These are phyloP conservation scores for Drosophila mimica DNA, from an alignment of 2,888 invertebrate genomes.

Conservation along the genomic window DNA sequence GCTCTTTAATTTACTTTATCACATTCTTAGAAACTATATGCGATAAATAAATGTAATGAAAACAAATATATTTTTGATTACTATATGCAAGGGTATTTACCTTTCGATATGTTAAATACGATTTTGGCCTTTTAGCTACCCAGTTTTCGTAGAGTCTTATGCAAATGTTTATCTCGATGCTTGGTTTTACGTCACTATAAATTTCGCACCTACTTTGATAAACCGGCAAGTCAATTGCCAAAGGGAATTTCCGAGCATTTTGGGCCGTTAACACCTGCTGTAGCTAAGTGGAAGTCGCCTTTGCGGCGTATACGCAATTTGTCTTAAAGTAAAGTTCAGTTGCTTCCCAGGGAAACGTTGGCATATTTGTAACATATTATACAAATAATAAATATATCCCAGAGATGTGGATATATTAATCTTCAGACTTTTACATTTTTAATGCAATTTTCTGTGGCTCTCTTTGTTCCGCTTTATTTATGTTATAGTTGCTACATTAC, in stretches of 20 bases:
- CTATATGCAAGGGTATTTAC: slow-evolving; percentile 2
- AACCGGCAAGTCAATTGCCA: slow-evolving; percentile 34
- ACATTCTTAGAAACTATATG: neutral
- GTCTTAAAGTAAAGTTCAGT: slow-evolving; percentile 31
- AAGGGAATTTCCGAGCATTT: slow-evolving; percentile 47
- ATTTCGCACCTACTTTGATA: slow-evolving; percentile 64
- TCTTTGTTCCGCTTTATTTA: neutral
- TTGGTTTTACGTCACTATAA: slow-evolving; percentile 42
- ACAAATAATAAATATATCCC: slow-evolving; percentile 28
- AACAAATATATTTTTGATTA: neutral
- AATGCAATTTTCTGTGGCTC: slow-evolving; percentile 44
- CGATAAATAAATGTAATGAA: neutral
- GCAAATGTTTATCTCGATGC: slow-evolving; percentile 45
- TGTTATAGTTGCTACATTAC: slow-evolving; percentile 96
- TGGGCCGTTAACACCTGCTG: slow-evolving; percentile 41
- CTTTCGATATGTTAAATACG: neutral
- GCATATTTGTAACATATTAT: slow-evolving; percentile 21
- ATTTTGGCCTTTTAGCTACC: neutral
- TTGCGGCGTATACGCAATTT: slow-evolving; percentile 45
- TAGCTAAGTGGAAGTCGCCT: slow-evolving; percentile 33
- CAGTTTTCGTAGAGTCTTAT: slow-evolving; percentile 10
- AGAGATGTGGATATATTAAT: slow-evolving; percentile 25
- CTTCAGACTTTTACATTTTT: slow-evolving; percentile 45
- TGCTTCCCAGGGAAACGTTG: slow-evolving; percentile 27
- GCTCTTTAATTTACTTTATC: neutral